Base-by-base conservation (phyloP, 2,113 vertebrate genomes). In the Nothoprocta perdicaria region DNA sequence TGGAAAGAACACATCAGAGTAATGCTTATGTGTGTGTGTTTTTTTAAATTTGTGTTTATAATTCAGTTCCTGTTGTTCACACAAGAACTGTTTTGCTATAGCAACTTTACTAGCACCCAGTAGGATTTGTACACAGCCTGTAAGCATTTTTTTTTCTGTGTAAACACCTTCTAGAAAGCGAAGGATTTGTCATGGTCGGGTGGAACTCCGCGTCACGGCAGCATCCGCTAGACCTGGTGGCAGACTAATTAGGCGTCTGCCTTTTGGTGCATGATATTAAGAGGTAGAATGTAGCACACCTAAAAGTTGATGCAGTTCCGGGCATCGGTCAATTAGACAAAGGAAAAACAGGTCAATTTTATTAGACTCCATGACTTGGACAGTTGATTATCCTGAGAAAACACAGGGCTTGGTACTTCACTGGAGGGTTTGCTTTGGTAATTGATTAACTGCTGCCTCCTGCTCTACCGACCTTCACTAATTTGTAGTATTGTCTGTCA, bases 331-430 rank as follows among this genome's bases (percentile, higher is more conserved):
- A 97, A 88, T 96, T 97, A 94, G 62, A 94, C 65, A 74, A 86
- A 96, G 78, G 72, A 90, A 96, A 96, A 95, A 78, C 88, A 96
- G 94, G 91, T 97, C 95, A 96, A 95, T 97, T 97, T 98, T 96
- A 86, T 96, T 96, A 95, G 84, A 89, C 82, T 95, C 33, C 46
- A 62, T 95, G 93, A 95, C 78, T 95, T 71, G 86, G 94, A 48
- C 91, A 94, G 96, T 97, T 97, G 96, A 97, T 98, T 97, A 97
- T 67, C 78, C 90, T 97, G 95, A 97, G 94, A 95, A 97, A 96
- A 97, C 92, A 96, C 90, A 89, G 93, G 40, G 89, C 95, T 97
- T 89, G 50, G 43, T 97, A 78, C 66, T 96, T 95, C 85, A 94
- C 88, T 19, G 14, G 65, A 94, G 74, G 55, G 65, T 96, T 97